phyloP scores from a whole-genome alignment of 2,888 invertebrate genomes.

The Mayetiola destructor region DNA sequence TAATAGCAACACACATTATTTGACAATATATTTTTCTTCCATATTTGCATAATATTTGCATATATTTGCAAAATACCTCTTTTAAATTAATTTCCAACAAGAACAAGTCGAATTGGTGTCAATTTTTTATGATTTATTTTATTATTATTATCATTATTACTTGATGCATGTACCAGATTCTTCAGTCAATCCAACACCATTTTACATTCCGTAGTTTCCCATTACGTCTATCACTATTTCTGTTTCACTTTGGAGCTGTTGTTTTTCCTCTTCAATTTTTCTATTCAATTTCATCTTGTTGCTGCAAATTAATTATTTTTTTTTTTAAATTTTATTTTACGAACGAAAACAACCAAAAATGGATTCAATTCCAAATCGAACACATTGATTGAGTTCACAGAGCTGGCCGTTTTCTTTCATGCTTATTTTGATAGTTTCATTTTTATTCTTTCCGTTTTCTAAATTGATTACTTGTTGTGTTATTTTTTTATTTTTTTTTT shows the following conservation, averaged over 20 bases:
- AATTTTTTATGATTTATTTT: too few relatives aligned
- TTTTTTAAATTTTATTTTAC: not conserved
- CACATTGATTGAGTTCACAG: not conserved
- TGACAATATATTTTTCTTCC: not conserved
- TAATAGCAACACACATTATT: not conserved
- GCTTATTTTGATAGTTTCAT: not conserved
- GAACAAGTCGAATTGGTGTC: too few relatives aligned
- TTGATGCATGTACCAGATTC: too few relatives aligned
- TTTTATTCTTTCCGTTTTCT: not conserved
- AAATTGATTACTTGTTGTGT: not conserved
- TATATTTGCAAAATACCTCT: too few relatives aligned
- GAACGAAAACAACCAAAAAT: not conserved
- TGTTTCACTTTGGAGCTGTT: too few relatives aligned
- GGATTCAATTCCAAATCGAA: not conserved
- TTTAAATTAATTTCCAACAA: too few relatives aligned
- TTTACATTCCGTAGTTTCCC: too few relatives aligned
- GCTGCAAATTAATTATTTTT: not conserved
- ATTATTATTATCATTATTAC: too few relatives aligned
- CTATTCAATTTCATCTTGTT: too few relatives aligned
- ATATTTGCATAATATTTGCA: not conserved
- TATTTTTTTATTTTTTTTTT: not conserved
- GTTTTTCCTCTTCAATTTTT: too few relatives aligned
- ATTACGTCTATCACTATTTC: too few relatives aligned
- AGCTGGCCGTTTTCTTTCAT: slow-evolving; percentile 13
- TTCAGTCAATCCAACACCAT: too few relatives aligned